Evolutionary conservation across 2,797 vertebrate genomes (phyloP).

Genomic region (Acanthornis magna): DNA sequence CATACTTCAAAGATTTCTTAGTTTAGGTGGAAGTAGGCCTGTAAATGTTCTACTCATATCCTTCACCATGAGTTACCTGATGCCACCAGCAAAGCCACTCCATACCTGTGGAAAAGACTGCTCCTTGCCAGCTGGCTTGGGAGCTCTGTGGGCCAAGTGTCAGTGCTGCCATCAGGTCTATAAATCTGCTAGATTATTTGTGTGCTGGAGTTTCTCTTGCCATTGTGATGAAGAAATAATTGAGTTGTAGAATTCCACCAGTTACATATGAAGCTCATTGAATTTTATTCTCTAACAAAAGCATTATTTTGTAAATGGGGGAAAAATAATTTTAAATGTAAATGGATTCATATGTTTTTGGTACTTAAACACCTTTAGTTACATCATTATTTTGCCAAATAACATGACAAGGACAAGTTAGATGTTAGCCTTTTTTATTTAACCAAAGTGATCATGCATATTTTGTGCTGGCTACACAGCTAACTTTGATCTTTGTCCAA

Average conservation of each 20-base stretch:
- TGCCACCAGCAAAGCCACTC: constrained; percentile 34
- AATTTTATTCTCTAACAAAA: constrained; percentile 29
- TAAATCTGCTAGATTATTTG: constrained; percentile 61
- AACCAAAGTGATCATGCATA: not conserved
- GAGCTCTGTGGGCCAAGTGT: not conserved
- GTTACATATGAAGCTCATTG: constrained; percentile 23
- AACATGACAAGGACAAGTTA: constrained; percentile 45
- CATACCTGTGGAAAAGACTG: constrained; percentile 47
- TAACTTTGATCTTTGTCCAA: constrained; percentile 3
- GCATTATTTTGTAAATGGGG: constrained; percentile 23
- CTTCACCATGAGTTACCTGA: constrained; percentile 37
- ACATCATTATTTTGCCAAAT: constrained; percentile 46
- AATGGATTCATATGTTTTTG: constrained; percentile 38
- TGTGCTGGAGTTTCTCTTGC: constrained; percentile 64
- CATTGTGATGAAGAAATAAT: constrained; percentile 70
- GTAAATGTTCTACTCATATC: constrained; percentile 4
- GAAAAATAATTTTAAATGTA: not conserved
- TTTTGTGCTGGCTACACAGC: not conserved
- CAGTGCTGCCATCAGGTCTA: not conserved
- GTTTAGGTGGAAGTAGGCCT: constrained; percentile 27
- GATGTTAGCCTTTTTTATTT: constrained; percentile 15
- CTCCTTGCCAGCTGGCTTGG: not conserved
- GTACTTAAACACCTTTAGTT: constrained; percentile 32
- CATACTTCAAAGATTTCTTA: constrained; percentile 49
- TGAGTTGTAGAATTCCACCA: constrained; percentile 28